Percentiles rank a stretch among this genome's conserved stretches.
phyloP scores from a whole-genome alignment of 2,888 invertebrate species.

The Lochmaea capreae region DNA sequence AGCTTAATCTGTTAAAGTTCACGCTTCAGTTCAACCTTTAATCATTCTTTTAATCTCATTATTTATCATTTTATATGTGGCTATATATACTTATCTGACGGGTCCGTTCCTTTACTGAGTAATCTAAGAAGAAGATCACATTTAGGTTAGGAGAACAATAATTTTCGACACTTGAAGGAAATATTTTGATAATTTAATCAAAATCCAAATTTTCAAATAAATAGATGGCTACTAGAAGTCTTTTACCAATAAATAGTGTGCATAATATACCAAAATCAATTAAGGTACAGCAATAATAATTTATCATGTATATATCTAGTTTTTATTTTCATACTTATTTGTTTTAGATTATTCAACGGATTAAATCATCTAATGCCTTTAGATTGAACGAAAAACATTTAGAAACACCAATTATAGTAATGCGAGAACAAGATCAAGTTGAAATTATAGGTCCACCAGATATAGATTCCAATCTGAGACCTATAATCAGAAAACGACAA shows the following conservation, averaged over 20 bases:
- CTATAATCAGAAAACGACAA: constrained; percentile 74
- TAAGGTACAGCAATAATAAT: background rate
- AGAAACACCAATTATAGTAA: constrained; percentile 59
- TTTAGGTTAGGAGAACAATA: no score
- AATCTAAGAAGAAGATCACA: no score
- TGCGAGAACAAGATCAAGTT: constrained; percentile 59
- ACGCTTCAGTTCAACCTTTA: no score
- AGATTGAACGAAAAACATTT: constrained; percentile 44
- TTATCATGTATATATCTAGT: background rate
- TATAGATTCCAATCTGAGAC: constrained; percentile 81
- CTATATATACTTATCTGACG: no score
- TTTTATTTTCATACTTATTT: background rate
- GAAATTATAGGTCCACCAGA: constrained; percentile 87
- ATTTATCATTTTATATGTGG: no score
- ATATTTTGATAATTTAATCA: background rate
- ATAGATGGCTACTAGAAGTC: background rate
- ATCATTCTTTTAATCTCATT: no score
- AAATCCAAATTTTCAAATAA: background rate
- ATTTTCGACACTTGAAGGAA: no score
- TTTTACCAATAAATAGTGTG: background rate
- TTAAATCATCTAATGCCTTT: background rate
- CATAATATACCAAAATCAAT: constrained; percentile 2
- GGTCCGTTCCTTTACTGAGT: no score
- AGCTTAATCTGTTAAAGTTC: no score
- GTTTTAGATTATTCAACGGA: constrained; percentile 1